Evolutionary conservation across 2,797 vertebrate genomes (phyloP), one percentile per base, ranked within the genome.

Genomic region (Anas flavirostris): DNA sequence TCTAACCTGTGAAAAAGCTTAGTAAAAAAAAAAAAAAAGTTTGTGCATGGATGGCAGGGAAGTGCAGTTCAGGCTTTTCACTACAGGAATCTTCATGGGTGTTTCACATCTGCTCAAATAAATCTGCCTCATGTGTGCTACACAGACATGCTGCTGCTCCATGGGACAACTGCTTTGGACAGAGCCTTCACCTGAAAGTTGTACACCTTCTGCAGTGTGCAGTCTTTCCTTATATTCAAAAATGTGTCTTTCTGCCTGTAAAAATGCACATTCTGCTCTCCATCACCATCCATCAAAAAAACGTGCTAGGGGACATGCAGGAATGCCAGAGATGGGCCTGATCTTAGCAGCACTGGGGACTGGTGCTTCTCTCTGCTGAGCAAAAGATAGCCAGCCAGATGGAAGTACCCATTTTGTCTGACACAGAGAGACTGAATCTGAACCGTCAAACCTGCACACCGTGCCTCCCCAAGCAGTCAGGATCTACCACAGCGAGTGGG

Each of bases 121-220:
- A 23, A 48, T 16, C 29, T 79, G 44, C 88, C 43, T 31, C 26
- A 66, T 59, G 1, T 82, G 68, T 78, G 82, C 69, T 82, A 7
- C 6, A 52, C 41, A 35, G 23, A 41, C 55, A 28, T 70, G 33
- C 31, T 18, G 52, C 91, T 82, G 52, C 72, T 60, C 48, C 68
- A 16, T 35, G 7, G 78, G 50, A 46, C 16, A n/a, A 0, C 80
- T 48, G 77, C 70, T 70, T 46, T 52, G 58, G 43, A 6, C 44
- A 4, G 23, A 46, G 44, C 43, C 59, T 69, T 58, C 72, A 64
- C 52, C 70, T 84, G 59, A 52, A 50, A 82, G 43, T 70, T 63
- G 1, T 0, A 35, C 26, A 23, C 2, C 0, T 81, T 75, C 90
- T 81, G 58, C 68, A 59, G 0, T 9, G 23, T 85, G 18, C 56